Evolutionary conservation across 2,888 invertebrate species (phyloP).

Genomic region (Tetrapedia diversipes): DNA sequence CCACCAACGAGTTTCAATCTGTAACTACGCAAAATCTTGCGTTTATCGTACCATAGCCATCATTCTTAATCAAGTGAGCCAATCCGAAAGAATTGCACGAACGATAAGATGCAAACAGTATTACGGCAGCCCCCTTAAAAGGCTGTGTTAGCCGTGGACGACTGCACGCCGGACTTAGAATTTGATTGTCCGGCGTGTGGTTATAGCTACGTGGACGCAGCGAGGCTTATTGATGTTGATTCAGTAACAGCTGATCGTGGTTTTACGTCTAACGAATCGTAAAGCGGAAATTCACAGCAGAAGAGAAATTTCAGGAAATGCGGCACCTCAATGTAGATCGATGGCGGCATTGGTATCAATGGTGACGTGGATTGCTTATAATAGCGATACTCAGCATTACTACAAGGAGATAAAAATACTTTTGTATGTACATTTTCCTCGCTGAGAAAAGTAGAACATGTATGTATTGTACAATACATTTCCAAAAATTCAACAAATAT

Average conservation of each 20-base stretch:
- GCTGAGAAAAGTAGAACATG: neutral
- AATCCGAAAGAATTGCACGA: slow-evolving; percentile 8
- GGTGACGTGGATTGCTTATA: slow-evolving; percentile 96
- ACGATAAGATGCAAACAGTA: neutral
- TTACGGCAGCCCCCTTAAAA: slow-evolving; percentile 57
- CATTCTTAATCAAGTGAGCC: neutral
- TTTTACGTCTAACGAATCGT: slow-evolving; percentile 89
- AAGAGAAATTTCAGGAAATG: slow-evolving; percentile 91
- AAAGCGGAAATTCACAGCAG: slow-evolving; percentile 95
- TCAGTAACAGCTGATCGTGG: slow-evolving; percentile 87
- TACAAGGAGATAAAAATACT: slow-evolving; percentile 73
- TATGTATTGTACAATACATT: neutral
- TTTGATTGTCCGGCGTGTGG: slow-evolving; percentile 82
- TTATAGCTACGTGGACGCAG: slow-evolving; percentile 89
- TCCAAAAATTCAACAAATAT: neutral
- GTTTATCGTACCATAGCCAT: neutral
- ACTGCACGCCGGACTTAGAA: slow-evolving; percentile 74
- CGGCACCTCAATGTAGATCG: slow-evolving; percentile 94
- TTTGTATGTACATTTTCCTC: neutral
- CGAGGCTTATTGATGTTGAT: slow-evolving; percentile 88
- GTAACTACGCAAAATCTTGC: neutral
- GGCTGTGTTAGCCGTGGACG: slow-evolving; percentile 70
- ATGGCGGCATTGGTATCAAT: slow-evolving; percentile 93
- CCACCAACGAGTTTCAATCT: too few species aligned
- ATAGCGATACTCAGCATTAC: slow-evolving; percentile 92